Conservation (phyloP, 2,113 vertebrate species). For the Peucedramus taeniatus region DNA sequence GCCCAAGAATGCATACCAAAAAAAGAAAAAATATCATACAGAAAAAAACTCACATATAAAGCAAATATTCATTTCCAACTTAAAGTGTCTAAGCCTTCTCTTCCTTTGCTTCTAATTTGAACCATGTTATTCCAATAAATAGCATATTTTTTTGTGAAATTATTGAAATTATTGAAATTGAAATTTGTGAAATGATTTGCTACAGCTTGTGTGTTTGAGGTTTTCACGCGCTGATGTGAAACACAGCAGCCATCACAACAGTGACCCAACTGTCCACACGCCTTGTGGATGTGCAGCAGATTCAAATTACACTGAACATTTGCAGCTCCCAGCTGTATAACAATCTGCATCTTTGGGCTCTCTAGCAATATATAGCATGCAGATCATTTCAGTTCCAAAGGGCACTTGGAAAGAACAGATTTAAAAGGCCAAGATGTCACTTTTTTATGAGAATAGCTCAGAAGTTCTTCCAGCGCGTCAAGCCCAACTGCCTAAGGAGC, state of each 20-base stretch:
- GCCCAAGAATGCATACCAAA: background rate
- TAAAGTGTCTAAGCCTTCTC: background rate
- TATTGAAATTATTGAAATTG: too few relatives aligned
- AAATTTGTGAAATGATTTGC: background rate
- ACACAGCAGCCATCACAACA: background rate
- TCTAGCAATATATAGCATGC: background rate
- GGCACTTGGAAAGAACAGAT: background rate
- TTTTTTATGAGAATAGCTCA: background rate
- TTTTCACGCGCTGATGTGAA: background rate
- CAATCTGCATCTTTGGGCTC: background rate
- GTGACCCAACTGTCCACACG: fast-evolving
- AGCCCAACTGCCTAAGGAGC: background rate
- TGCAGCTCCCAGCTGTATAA: background rate
- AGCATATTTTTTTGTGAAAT: too few relatives aligned
- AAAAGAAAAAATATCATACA: background rate
- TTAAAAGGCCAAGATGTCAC: background rate
- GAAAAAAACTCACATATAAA: background rate
- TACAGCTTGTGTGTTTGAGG: fast-evolving
- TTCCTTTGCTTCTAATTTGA: background rate
- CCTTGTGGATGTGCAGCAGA: background rate
- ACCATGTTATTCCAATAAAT: background rate
- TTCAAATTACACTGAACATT: fast-evolving
- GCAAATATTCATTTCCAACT: background rate
- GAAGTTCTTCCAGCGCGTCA: background rate
- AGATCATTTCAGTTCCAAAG: background rate